These are phyloP conservation scores for Umimayanthus kanabou DNA, from an alignment of 92 coral and sea anemone genomes.

Conservation along the genomic window DNA sequence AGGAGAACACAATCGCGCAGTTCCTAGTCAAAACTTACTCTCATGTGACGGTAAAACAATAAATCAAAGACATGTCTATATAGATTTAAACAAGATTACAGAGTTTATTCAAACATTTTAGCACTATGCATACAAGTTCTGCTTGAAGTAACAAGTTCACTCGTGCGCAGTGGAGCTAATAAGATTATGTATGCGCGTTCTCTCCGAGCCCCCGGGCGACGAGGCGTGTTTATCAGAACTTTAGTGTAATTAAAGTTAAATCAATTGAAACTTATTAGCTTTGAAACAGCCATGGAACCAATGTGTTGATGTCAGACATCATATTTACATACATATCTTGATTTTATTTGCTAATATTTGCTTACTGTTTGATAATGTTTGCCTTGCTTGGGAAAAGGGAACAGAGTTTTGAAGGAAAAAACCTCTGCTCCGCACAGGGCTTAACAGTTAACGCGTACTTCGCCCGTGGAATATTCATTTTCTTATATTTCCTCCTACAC, in stretches of 20 bases:
- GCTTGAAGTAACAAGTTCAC: slow-evolving; percentile 32
- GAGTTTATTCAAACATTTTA: slow-evolving; percentile 41
- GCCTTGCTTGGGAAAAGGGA: background rate
- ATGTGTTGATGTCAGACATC: background rate
- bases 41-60: slow-evolving; percentile 20
- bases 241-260: slow-evolving; percentile 44
- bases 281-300: slow-evolving; percentile 12
- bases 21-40: background rate
- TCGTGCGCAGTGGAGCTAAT: slow-evolving; percentile 8
- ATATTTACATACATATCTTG: slow-evolving; percentile 9
- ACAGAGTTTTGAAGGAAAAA: background rate
- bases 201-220: slow-evolving; percentile 27
- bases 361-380: background rate
- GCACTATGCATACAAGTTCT: slow-evolving; percentile 9
- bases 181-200: slow-evolving; percentile 13
- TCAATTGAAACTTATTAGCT: slow-evolving; percentile 37
- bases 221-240: slow-evolving; percentile 22
- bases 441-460: background rate
- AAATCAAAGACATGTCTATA: slow-evolving; percentile 35
- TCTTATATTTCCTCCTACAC: slow-evolving; percentile 15
- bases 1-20: slow-evolving; percentile 1
- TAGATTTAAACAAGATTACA: slow-evolving; percentile 41
- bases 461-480: background rate
- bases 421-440: background rate
- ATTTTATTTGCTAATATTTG: background rate